Percentiles rank a stretch among this genome's conserved stretches.
Conservation (phyloP, 2,888 invertebrate species). For the Baccha elongata region DNA sequence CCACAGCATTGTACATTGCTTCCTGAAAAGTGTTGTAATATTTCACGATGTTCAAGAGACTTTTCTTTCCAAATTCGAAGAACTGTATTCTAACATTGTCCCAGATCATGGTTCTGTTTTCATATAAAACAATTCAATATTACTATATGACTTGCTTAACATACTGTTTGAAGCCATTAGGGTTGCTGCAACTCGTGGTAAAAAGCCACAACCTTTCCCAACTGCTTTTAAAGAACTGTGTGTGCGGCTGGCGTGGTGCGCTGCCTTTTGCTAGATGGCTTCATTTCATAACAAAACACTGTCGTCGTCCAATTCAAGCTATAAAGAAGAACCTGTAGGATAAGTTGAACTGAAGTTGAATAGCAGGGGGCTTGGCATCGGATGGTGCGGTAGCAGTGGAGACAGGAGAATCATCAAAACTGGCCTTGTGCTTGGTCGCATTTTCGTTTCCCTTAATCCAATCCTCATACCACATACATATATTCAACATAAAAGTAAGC, state of each 20-base stretch:
- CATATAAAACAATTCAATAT: too few species aligned
- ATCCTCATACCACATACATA: neutral
- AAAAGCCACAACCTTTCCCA: slow-evolving; percentile 69
- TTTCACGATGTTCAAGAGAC: too few species aligned
- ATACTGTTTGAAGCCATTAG: slow-evolving; percentile 43
- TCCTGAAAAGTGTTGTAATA: too few species aligned
- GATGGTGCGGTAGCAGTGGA: neutral
- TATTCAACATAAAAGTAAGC: slow-evolving; percentile 21
- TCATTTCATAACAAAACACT: slow-evolving; percentile 52
- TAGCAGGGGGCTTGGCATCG: neutral
- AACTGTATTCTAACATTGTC: too few species aligned
- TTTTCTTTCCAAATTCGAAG: too few species aligned
- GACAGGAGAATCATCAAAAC: slow-evolving; percentile 6
- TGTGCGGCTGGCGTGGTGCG: slow-evolving; percentile 19
- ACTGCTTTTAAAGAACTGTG: slow-evolving; percentile 43
- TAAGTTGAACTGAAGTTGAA: neutral
- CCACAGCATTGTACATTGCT: too few species aligned
- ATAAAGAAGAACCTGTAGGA: slow-evolving; percentile 8
- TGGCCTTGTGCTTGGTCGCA: slow-evolving; percentile 29
- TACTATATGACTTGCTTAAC: slow-evolving; percentile 6
- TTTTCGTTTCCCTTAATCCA: slow-evolving; percentile 46
- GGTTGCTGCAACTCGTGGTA: slow-evolving; percentile 60
- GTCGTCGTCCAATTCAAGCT: slow-evolving; percentile 11
- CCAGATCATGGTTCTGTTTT: too few species aligned
- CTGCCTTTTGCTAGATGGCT: slow-evolving; percentile 43